Percentiles rank a stretch among this genome's conserved stretches.
phyloP scores from a whole-genome alignment of 2,113 vertebrate species.

The Rhizomys pruinosus region DNA sequence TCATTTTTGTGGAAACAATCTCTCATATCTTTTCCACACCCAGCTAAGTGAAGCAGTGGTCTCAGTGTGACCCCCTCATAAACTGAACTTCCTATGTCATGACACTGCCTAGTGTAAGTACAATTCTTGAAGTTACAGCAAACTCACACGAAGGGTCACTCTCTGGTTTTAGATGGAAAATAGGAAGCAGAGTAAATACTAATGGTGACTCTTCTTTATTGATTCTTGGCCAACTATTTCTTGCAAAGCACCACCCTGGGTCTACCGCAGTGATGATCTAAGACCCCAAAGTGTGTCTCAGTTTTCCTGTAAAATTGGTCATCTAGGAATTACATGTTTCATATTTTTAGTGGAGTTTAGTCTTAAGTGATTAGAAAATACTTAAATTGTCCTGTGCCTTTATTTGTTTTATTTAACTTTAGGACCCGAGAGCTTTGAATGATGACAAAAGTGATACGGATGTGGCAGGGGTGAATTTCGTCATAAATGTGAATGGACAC shows the following conservation, averaged over 20 bases:
- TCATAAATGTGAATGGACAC: constrained; percentile 10
- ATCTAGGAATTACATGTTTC: constrained; percentile 84
- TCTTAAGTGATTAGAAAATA: constrained; percentile 84
- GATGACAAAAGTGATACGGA: constrained; percentile 30
- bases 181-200: constrained; percentile 71
- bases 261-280: constrained; percentile 83
- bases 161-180: constrained; percentile 47
- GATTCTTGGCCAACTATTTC: constrained; percentile 81
- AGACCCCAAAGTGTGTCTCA: constrained; percentile 79
- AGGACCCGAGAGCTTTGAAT: constrained; percentile 21
- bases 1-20: constrained; percentile 46
- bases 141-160: not conserved
- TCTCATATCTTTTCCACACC: constrained; percentile 46
- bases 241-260: constrained; percentile 83
- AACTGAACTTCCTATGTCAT: constrained; percentile 51
- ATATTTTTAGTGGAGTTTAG: constrained; percentile 86
- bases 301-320: constrained; percentile 86
- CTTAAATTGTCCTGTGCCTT: constrained; percentile 83
- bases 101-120: not conserved
- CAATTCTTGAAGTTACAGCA: constrained; percentile 27
- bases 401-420: constrained; percentile 66
- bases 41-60: constrained; percentile 30
- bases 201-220: constrained; percentile 73
- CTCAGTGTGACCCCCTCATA: constrained; percentile 44
- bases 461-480: constrained; percentile 76